These are phyloP conservation scores for Scaptomyza reducta DNA, from an alignment of 2,888 invertebrate species.

Conservation along the genomic window DNA sequence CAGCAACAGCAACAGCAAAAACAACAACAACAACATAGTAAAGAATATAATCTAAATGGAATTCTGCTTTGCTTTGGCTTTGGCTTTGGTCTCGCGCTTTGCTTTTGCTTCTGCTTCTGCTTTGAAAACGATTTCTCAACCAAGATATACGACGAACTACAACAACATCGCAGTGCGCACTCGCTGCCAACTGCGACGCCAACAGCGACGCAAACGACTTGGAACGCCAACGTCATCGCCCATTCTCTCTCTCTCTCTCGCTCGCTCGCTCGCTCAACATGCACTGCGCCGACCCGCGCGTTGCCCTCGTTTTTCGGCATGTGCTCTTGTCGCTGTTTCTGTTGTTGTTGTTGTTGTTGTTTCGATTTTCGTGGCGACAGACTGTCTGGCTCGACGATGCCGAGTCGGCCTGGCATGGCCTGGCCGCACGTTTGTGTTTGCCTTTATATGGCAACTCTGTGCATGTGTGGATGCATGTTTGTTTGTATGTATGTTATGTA, in stretches of 20 bases:
- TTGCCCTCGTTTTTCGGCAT: constrained; percentile 55
- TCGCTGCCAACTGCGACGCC: constrained; percentile 47
- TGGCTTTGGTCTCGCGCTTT: constrained; percentile 33
- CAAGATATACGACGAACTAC: constrained; percentile 42
- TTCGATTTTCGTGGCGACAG: constrained; percentile 68
- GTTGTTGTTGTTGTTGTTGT: constrained; percentile 26
- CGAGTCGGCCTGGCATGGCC: constrained; percentile 43
- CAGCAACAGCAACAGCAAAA: constrained; percentile 51
- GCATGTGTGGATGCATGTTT: constrained; percentile 27
- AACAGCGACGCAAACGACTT: constrained; percentile 56
- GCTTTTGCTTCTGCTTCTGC: constrained; percentile 44
- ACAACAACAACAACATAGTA: constrained; percentile 43
- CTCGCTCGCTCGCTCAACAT: background rate
- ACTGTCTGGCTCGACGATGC: constrained; percentile 62
- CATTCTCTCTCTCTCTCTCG: constrained; percentile 2
- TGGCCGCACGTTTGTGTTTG: constrained; percentile 50
- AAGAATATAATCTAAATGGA: constrained; percentile 74
- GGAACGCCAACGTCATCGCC: constrained; percentile 31
- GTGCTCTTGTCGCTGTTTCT: constrained; percentile 35
- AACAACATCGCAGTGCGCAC: constrained; percentile 28
- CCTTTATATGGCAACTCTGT: constrained; percentile 61
- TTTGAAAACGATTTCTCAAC: constrained; percentile 62
- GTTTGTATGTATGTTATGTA: constrained; percentile 24
- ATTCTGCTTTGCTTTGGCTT: constrained; percentile 60
- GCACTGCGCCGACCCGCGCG: constrained; percentile 21